Percentiles rank a stretch among this genome's conserved stretches.
Evolutionary conservation across 2,797 vertebrate species (phyloP).

Genomic region (Phataginus tetradactyla): DNA sequence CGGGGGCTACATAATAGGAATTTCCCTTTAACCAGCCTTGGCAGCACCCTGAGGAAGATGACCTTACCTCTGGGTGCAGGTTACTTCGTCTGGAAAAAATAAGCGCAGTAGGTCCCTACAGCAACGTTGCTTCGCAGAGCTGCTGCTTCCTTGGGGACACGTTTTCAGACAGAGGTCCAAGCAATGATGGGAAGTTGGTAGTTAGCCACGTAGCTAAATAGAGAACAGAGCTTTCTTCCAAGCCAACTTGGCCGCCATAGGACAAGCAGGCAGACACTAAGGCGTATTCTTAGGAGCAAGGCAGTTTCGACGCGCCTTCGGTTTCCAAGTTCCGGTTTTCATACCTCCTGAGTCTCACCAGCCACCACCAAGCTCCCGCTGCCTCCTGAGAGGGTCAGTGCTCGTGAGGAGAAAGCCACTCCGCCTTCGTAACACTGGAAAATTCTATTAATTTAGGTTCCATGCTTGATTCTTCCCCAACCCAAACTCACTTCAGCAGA

Average conservation of each 20-base stretch:
- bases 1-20: not conserved
- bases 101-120: not conserved
- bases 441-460: not conserved
- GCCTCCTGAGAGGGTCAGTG: not conserved
- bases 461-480: not conserved
- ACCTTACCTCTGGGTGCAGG: not conserved
- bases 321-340: not conserved
- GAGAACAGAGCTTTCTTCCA: not conserved
- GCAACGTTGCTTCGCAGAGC: not conserved
- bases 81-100: constrained; percentile 17
- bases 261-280: not conserved
- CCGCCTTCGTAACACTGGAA: constrained; percentile 10
- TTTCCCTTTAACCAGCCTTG: not conserved
- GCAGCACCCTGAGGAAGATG: not conserved
- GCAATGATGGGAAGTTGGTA: not conserved
- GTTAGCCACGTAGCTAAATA: not conserved
- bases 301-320: not conserved
- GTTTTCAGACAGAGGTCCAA: not conserved
- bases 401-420: not conserved
- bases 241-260: fast-evolving
- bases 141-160: not conserved
- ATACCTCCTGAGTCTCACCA: not conserved
- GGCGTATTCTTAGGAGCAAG: not conserved
- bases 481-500: not conserved
- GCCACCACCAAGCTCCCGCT: not conserved